These are phyloP conservation scores for Phaenicophaeus curvirostris DNA, from an alignment of 2,797 vertebrate species.

Conservation along the genomic window DNA sequence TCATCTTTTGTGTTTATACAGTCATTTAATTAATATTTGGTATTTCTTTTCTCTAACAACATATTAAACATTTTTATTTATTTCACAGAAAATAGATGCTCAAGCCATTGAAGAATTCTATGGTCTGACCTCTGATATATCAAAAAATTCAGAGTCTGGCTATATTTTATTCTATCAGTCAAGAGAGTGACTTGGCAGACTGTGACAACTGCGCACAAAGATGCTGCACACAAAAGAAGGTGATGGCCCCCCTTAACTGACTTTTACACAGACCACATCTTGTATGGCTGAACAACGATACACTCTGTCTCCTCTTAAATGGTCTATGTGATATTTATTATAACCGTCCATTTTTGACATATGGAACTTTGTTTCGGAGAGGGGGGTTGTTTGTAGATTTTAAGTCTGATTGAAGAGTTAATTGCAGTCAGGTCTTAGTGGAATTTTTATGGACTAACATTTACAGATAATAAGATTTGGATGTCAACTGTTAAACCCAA, in stretches of 20 bases:
- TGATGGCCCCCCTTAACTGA: conserved; percentile 5
- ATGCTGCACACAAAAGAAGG: neutral
- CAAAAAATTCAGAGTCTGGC: conserved; percentile 99
- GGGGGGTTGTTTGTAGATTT: conserved; percentile 23
- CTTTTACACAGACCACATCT: conserved; percentile 31
- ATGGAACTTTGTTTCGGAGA: neutral
- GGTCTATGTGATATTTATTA: conserved; percentile 26
- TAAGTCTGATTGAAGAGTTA: conserved; percentile 60
- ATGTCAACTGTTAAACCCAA: conserved; percentile 36
- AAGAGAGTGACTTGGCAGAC: conserved; percentile 87
- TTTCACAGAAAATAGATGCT: conserved; percentile 94
- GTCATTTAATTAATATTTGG: neutral
- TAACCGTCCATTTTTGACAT: conserved; percentile 20
- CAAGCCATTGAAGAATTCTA: conserved; percentile 99
- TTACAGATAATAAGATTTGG: conserved; percentile 55
- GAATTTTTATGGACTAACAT: conserved; percentile 62
- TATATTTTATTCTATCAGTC: conserved; percentile 99
- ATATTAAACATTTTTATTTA: neutral
- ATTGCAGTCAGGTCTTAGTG: conserved; percentile 60
- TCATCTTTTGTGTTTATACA: neutral
- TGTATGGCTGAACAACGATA: neutral
- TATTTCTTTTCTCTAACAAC: neutral
- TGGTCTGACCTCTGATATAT: conserved; percentile 97
- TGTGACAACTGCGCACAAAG: neutral
- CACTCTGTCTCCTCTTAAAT: neutral